A percentile compares a stretch with the other conserved stretches of the same genome.
Evolutionary conservation across 2,797 vertebrate genomes (phyloP).

Genomic region (Etheostoma perlongum): DNA sequence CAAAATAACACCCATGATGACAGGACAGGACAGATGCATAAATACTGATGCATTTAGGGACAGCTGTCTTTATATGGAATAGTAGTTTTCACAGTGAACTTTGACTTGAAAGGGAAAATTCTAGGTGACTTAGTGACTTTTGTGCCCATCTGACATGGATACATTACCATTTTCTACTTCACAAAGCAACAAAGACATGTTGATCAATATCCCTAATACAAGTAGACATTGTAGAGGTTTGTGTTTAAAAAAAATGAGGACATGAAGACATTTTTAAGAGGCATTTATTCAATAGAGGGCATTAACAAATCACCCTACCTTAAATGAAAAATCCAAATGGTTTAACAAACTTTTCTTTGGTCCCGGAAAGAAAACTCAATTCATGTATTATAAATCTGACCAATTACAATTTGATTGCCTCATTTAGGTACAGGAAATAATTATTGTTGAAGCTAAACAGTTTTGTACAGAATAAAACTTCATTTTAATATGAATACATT

Average conservation of each 20-base stretch:
- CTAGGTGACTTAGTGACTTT: neutral
- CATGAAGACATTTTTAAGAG: neutral
- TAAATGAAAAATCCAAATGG: neutral
- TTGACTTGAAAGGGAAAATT: no score
- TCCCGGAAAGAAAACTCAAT: neutral
- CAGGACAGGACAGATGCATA: no score
- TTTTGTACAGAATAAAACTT: neutral
- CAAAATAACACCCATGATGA: no score
- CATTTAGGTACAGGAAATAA: neutral
- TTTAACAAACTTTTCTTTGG: accelerated
- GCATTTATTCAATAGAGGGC: conserved; percentile 11
- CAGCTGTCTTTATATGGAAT: no score
- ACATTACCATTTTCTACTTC: neutral
- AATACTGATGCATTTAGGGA: neutral
- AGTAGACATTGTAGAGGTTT: neutral
- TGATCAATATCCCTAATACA: neutral
- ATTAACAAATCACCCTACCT: neutral
- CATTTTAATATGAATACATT: neutral
- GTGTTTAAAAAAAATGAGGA: neutral
- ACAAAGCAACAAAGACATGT: neutral
- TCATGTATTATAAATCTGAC: neutral
- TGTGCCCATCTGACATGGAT: neutral
- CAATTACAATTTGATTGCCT: neutral
- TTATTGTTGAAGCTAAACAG: neutral
- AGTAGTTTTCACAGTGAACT: neutral